Evolutionary conservation across 1,140 invertebrate species (phyloP), one percentile per base, ranked within the genome.

Genomic region (Chironomus tepperi): DNA sequence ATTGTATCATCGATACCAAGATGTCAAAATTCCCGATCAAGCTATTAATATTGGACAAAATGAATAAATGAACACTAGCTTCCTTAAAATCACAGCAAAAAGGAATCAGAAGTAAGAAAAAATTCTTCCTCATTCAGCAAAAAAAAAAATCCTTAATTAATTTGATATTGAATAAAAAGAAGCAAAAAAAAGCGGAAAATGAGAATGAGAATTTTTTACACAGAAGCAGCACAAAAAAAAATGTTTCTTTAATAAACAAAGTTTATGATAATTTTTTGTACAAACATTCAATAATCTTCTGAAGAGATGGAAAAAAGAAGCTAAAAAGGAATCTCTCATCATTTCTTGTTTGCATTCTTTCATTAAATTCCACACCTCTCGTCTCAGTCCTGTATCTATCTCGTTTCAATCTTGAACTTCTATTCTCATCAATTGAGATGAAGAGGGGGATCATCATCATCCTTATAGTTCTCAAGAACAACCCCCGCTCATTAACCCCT

Each of bases 181-280:
- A 70, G 65, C 9, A 70, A 70, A 18, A 70, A 70, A 70, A 19
- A 19, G n/a, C 65, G n/a, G 3, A 5, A 12, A 6, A 70, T 34
- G 24, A 34, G 24, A 34, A 34, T 34, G 24, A 34, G 5, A 34
- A 34, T 34, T 34, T 34, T 34, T 34, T 2, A 34, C 24, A 2
- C 24, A 34, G 5, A 34, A 34, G 24, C 24, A 34, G 24, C 24
- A n/a, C n/a, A 34, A 34, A 34, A 34, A 34, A 34, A 34, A 34
- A 2, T 34, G 24, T 70, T 70, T 70, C 18, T 70, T 70, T 18
- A 70, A 70, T 70, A 70, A 70, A 70, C 65, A 70, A 70, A 70
- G n/a, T 70, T 70, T 19, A 19, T 19, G 16, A 70, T 70, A 70
- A 70, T 70, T 70, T 70, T 70, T 70, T 70, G 16, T 70, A 21